These are phyloP conservation scores for Dromococcyx pavoninus DNA, from an alignment of 2,797 vertebrate genomes.

Conservation along the genomic window DNA sequence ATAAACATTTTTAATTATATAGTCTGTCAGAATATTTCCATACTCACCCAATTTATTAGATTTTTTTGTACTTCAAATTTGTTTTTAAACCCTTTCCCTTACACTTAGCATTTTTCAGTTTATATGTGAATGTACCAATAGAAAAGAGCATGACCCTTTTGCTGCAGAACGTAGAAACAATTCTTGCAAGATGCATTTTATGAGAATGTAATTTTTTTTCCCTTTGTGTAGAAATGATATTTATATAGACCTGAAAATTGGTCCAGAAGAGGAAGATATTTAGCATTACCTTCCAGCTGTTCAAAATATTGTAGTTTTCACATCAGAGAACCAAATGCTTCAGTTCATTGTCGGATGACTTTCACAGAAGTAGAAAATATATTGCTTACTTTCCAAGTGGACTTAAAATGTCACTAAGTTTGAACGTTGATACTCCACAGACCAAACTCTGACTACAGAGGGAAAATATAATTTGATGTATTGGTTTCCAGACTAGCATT, in stretches of 20 bases:
- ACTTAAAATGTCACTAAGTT: background rate
- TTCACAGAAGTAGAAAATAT: constrained; percentile 10
- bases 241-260: background rate
- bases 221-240: background rate
- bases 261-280: background rate
- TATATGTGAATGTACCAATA: background rate
- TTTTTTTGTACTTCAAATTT: constrained; percentile 24
- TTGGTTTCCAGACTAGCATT: background rate
- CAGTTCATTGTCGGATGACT: background rate
- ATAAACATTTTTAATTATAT: constrained; percentile 60
- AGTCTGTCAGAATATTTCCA: constrained; percentile 47
- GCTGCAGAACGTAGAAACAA: background rate
- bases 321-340: background rate
- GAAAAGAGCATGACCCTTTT: background rate
- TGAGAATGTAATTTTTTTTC: background rate
- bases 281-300: background rate
- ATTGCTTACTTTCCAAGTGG: constrained; percentile 13
- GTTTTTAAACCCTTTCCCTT: constrained; percentile 3
- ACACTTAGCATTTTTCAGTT: background rate
- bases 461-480: background rate
- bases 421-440: background rate
- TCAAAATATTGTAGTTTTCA: constrained; percentile 30
- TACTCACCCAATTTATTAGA: constrained; percentile 38
- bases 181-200: background rate
- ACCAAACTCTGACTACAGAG: background rate